These are phyloP conservation scores for Coregonus sp. DNA, from an alignment of 2,797 vertebrate species.

Conservation along the genomic window DNA sequence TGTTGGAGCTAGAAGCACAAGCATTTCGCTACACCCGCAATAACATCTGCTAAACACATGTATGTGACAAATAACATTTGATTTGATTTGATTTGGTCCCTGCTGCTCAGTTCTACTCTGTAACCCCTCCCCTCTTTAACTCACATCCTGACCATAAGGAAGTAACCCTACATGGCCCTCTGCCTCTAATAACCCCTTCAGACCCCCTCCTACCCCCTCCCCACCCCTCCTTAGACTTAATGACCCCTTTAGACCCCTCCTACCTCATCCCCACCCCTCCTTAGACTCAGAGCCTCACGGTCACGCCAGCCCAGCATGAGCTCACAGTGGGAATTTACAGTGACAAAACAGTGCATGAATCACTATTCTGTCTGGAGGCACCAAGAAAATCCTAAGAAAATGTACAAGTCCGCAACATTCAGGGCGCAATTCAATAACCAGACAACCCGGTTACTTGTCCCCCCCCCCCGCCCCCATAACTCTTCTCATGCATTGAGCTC, in stretches of 20 bases:
- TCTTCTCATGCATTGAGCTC: background rate
- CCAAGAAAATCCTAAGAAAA: background rate
- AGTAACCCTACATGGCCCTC: background rate
- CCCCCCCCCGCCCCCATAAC: no score
- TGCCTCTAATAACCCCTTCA: background rate
- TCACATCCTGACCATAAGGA: conserved; percentile 9
- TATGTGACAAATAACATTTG: no score
- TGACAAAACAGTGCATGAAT: conserved; percentile 21
- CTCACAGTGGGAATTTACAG: background rate
- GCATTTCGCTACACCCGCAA: no score
- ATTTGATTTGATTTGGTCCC: background rate
- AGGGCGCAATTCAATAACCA: background rate
- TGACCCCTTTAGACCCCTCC: no score
- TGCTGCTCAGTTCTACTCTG: conserved; percentile 4
- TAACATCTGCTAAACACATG: no score
- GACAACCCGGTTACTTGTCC: background rate
- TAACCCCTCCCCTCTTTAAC: conserved; percentile 15
- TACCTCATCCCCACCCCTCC: background rate
- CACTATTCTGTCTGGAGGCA: background rate
- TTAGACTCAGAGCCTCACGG: background rate
- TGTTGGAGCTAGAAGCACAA: no score
- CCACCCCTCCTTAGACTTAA: background rate
- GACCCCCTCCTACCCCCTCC: background rate
- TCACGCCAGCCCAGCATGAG: background rate
- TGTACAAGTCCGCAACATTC: no score